Evolutionary conservation across 2,888 invertebrate species (phyloP), one percentile per base, ranked within the genome.

Genomic region (Orthosia gracilis): DNA sequence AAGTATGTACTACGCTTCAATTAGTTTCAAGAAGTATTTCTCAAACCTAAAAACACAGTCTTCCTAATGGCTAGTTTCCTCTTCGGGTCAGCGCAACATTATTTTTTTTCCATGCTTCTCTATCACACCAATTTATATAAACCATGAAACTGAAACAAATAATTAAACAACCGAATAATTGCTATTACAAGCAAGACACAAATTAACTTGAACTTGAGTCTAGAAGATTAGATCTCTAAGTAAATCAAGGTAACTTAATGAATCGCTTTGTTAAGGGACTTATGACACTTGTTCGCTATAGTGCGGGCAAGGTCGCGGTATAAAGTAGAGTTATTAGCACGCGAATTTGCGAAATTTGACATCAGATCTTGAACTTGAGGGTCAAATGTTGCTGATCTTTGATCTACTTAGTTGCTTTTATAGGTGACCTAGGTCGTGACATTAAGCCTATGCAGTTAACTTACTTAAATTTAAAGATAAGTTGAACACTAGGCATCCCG

Each of bases 171-270:
- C 76, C 82, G 80, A 82, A 59, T 79, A 74, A 83, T 86, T 76
- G 49, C 61, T 50, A 58, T 69, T 66, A 63, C 50, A 66, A 71
- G 76, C 76, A 79, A 69, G 73, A 61, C 15, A 49, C 49, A 1
- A 40, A 9, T 1, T 40, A 77, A 69, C 78, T 77, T 90, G 85
- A 90, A 90, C 89, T 91, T 89, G 90, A 85, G 78, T 69, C 52
- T 75, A 75, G 80, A 76, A 79, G 85, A 88, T 88, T 69, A 73
- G 49, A 87, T 85, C 84, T 78, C 50, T n/a, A 65, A 74, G 64
- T 66, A 65, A 78, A 75, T 79, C 80, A 85, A 85, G 87, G 87
- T 55, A 62, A 67, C 17, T 13, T 74, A 76, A 80, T 77, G 71
- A 84, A 80, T 84, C 75, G 80, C 76, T 80, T 72, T 74, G 75